Base-by-base conservation (phyloP, 2,113 vertebrate genomes). In the Phylloscopus whistleri region DNA sequence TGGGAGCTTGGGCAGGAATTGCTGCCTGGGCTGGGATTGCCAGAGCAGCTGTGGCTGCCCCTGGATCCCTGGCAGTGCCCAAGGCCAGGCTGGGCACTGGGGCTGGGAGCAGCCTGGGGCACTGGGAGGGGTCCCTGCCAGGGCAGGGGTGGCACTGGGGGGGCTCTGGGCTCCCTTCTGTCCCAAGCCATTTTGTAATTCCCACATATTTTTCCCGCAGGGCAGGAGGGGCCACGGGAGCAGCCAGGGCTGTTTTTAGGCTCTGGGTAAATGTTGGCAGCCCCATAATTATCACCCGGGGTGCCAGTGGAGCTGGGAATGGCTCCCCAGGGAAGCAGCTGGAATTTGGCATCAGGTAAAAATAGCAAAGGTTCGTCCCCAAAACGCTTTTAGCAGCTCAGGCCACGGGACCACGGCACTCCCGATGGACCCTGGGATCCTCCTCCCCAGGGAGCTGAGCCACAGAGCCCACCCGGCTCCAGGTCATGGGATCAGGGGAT, bases 291-390 rank as follows among this genome's bases (percentile, higher is more conserved):
- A 51, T 26, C 1, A 22, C 28, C 60, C 5, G 4, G 79, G 84
- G 68, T 78, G 85, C 83, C 66, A 33, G 63, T 10, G 59, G 69
- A 37, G 55, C 39, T 39, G 43, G 83, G 78, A 15, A 28, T n/a
- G 37, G 80, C 70, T 94, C 95, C 87, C 80, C 62, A 2, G 87
- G 90, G 93, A 44, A 13, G 56, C 19, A 24, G 6, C 66, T 88
- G 93, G 70, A 59, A 78, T 94, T 78, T 44, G 70, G 37, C 56
- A 39, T 51, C 67, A 60, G 81, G 77, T 72, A 93, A 96, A 96
- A 96, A 93, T 96, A 94, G 91, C 78, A 21, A 43, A 31, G 58
- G 52, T 79, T 86, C 88, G 63, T 91, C 81, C 95, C 87, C 93
- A 43, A 9, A 39, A 59, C 1, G 0, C 33, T 78, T 88, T 78